A percentile compares a stretch with the other conserved stretches of the same genome.
Evolutionary conservation across 1,140 invertebrate genomes (phyloP).

Genomic region (Trialeurodes vaporariorum): DNA sequence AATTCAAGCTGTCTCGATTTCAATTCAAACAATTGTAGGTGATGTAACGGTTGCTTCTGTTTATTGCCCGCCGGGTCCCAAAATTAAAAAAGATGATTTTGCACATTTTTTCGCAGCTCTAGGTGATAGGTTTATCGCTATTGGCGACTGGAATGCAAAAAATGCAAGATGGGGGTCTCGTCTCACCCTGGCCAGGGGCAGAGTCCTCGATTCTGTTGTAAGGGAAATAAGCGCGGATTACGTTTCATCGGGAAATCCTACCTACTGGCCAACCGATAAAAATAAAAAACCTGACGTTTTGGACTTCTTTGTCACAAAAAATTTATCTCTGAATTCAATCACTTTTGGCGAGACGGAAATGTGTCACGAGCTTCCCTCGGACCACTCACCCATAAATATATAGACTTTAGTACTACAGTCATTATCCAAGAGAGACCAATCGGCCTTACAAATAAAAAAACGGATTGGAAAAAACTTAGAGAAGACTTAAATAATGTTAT

Average conservation of each 20-base stretch:
- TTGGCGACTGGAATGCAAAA: not conserved
- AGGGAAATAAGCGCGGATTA: not conserved
- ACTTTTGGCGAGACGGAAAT: not conserved
- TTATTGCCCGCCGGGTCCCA: not conserved
- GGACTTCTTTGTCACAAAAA: conserved; percentile 16
- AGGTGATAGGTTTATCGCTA: not conserved
- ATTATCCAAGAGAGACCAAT: not conserved
- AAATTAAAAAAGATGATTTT: not conserved
- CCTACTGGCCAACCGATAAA: conserved; percentile 13
- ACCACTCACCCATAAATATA: not conserved
- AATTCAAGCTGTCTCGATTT: not conserved
- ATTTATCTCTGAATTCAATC: not conserved
- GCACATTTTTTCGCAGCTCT: not conserved
- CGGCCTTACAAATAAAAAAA: not conserved
- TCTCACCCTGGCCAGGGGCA: not conserved
- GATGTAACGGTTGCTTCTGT: not conserved
- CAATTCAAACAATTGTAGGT: not conserved
- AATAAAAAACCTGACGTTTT: conserved; percentile 12
- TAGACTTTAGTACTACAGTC: not conserved
- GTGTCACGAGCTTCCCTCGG: not conserved
- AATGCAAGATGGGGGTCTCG: not conserved
- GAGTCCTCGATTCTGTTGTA: not conserved
- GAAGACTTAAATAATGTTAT: not conserved
- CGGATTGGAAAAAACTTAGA: not conserved
- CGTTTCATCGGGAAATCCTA: conserved; percentile 16